Conservation (phyloP, 2,888 invertebrate genomes). For the Mantis religiosa region DNA sequence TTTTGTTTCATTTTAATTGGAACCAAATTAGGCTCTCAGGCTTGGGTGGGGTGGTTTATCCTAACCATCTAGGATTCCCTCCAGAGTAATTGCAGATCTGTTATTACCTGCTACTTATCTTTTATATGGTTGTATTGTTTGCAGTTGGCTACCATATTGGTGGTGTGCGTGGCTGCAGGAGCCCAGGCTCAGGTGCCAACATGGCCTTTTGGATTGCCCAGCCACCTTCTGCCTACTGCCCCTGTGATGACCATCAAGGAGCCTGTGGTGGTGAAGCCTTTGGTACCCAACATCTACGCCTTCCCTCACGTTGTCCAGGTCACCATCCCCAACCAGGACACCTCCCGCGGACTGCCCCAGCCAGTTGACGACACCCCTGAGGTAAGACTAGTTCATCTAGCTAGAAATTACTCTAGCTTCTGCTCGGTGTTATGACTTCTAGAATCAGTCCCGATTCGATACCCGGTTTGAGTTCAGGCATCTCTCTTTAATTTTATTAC, state of each 20-base stretch:
- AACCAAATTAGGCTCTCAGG: no score
- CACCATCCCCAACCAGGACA: constrained; percentile 30
- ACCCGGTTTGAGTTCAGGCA: no score
- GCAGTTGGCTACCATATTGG: background rate
- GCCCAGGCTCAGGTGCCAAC: background rate
- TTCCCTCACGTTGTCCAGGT: constrained; percentile 16
- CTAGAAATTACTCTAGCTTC: no score
- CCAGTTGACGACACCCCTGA: constrained; percentile 33
- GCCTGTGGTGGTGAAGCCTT: background rate
- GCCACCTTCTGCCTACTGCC: background rate
- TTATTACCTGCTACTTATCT: no score
- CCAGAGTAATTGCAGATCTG: no score
- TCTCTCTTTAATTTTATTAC: no score
- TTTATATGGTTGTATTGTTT: background rate
- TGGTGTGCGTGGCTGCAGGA: background rate
- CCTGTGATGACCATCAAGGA: background rate
- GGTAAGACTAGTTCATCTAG: constrained; percentile 18
- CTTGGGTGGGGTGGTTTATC: no score
- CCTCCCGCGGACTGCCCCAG: constrained; percentile 30
- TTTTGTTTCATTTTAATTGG: no score
- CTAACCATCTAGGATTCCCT: no score
- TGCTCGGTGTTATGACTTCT: no score
- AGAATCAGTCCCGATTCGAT: no score
- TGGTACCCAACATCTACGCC: background rate
- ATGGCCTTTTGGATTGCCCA: background rate